Percentiles rank a stretch among this genome's conserved stretches.
These are phyloP conservation scores for Halcyon senegalensis DNA, from an alignment of 2,113 vertebrate species.

Conservation along the genomic window DNA sequence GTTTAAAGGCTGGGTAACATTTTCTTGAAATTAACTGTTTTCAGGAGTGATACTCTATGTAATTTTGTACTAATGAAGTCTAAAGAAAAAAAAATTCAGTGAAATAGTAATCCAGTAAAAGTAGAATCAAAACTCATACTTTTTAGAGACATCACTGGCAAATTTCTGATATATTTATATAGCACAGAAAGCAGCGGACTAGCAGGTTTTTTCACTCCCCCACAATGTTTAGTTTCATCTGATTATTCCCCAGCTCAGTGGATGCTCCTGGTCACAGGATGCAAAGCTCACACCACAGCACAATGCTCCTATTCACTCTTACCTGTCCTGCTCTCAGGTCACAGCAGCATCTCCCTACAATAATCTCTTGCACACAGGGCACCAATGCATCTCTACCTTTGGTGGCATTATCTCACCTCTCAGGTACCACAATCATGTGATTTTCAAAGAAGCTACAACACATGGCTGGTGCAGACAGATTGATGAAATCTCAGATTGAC, in stretches of 20 bases:
- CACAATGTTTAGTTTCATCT: background rate
- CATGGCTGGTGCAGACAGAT: background rate
- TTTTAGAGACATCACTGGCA: background rate
- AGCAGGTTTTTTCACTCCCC: background rate
- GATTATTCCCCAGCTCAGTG: background rate
- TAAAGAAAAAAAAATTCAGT: background rate
- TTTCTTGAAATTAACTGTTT: background rate
- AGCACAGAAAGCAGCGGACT: background rate
- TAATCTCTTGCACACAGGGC: background rate
- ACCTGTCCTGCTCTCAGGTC: background rate
- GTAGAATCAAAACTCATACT: background rate
- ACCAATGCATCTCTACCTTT: background rate
- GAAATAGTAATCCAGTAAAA: background rate
- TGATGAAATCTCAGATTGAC: background rate
- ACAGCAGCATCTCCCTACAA: background rate
- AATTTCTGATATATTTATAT: background rate
- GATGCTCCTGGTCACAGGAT: background rate
- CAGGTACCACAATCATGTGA: background rate
- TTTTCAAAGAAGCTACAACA: background rate
- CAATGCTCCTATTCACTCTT: background rate
- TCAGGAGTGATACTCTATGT: rapidly evolving
- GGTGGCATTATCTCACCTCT: background rate
- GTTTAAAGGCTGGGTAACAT: background rate
- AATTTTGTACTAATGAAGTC: background rate
- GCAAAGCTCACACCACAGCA: background rate